Percentiles rank a stretch among this genome's conserved stretches.
Conservation (phyloP, 2,888 invertebrate species). For the Hoplodrina blanda region DNA sequence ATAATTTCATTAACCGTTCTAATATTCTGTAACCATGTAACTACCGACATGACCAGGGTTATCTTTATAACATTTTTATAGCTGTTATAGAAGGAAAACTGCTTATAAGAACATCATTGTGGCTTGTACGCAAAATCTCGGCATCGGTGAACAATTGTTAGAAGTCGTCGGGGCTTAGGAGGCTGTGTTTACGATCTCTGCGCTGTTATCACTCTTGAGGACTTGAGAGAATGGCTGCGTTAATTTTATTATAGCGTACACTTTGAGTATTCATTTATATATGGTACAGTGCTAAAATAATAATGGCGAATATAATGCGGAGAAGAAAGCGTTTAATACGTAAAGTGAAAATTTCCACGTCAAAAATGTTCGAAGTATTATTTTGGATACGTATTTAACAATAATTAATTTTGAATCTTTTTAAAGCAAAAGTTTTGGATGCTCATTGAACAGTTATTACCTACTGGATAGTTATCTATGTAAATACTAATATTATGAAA, state of each 20-base stretch:
- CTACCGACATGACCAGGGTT: not conserved
- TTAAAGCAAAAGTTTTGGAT: no score
- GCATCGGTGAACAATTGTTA: constrained; percentile 49
- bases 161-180: constrained; percentile 43
- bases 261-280: constrained; percentile 3
- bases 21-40: not conserved
- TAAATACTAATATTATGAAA: no score
- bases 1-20: not conserved
- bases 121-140: constrained; percentile 30
- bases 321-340: no score
- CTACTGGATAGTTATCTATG: no score
- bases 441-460: no score
- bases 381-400: no score
- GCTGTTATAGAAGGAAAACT: constrained; percentile 28
- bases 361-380: no score
- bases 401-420: no score
- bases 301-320: not conserved
- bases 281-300: not conserved
- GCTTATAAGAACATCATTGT: constrained; percentile 17
- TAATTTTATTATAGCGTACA: constrained; percentile 40
- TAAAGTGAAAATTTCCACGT: no score
- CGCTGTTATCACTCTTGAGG: constrained; percentile 43
- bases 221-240: constrained; percentile 28
- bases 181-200: constrained; percentile 50
- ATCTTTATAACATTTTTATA: constrained; percentile 32